These are phyloP conservation scores for Pelagia noctiluca DNA, from an alignment of 30 jellyfish, hydroid and myxozoan genomes.

Conservation along the genomic window DNA sequence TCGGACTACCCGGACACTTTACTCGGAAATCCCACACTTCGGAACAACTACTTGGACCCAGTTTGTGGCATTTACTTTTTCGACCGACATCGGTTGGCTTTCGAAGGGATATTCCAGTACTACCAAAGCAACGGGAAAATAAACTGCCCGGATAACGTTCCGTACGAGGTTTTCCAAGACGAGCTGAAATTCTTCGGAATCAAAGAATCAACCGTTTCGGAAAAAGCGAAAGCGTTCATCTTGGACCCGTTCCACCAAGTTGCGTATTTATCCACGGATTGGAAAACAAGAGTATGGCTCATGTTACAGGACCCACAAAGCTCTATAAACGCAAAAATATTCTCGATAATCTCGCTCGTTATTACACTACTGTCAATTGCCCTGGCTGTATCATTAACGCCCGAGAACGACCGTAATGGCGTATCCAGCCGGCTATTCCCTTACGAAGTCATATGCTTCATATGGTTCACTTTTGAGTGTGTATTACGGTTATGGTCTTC, in stretches of 20 bases:
- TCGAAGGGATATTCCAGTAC: constrained; percentile 76
- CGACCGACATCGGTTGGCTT: constrained; percentile 88
- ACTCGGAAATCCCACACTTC: constrained; percentile 79
- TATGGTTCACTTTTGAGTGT: constrained; percentile 82
- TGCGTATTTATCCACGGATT: neutral
- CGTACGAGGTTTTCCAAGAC: constrained; percentile 88
- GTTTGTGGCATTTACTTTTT: constrained; percentile 52
- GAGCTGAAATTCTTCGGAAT: constrained; percentile 81
- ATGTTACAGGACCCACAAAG: constrained; percentile 75
- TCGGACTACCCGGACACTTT: constrained; percentile 75
- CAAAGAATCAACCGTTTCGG: constrained; percentile 46
- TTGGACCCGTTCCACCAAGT: constrained; percentile 27
- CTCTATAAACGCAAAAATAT: constrained; percentile 53
- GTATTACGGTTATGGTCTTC: constrained; percentile 76
- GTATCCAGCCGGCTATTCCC: constrained; percentile 67
- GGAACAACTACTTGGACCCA: constrained; percentile 65
- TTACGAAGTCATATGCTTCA: constrained; percentile 73
- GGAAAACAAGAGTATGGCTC: constrained; percentile 59
- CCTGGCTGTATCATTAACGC: constrained; percentile 36
- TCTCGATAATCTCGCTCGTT: constrained; percentile 63
- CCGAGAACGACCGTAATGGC: constrained; percentile 34
- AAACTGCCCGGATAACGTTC: constrained; percentile 86
- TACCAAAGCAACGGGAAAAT: constrained; percentile 82
- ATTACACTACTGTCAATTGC: constrained; percentile 73
- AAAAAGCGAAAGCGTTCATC: constrained; percentile 68